Base-by-base conservation (phyloP, 2,888 invertebrate genomes). In the Drosophila fulvimacula region DNA sequence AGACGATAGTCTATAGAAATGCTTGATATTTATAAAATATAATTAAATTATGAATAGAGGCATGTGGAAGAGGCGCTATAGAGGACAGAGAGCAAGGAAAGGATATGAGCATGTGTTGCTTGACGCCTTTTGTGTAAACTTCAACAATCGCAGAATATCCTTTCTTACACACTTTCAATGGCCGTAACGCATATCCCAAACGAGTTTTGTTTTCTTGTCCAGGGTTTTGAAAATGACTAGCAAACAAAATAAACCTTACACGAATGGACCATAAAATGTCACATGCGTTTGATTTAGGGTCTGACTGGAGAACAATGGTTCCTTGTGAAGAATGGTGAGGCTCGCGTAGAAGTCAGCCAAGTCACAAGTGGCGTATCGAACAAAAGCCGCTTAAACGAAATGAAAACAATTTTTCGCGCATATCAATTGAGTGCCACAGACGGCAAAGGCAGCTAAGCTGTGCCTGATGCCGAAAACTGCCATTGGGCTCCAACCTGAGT, bases 371-470 rank as follows among this genome's bases (percentile, higher is more conserved):
- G 34, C 67, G 41, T 55, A 64, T 62, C 56, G 70, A 81, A 69
- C 68, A 75, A 80, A 75, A 70, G 65, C 66, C 39, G 69, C 73
- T 70, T 66, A 67, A 64, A 53, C 69, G 66, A 81, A 69, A 61
- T 57, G 66, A 59, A 72, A 73, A 72, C 59, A 66, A 75, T 85
- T 87, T 79, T 78, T 76, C 79, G 67, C 77, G 71, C 60, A 75
- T 75, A 77, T 80, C 81, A 83, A 82, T 83, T 89, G 73, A 68
- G 75, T 64, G 70, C 66, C 65, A 49, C 52, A 58, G 46, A 38
- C 57, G 36, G n/a, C 57, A 55, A 27, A 19, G 27, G 32, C 5
- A 39, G 19, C 41, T 55, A 19, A 55, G 55, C 55, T 24, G 1
- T 30, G 55, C 41, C 19, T 1, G 19, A 15, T 21, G 41, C 24